These are phyloP conservation scores for Cremastobaeus sp. DNA, from an alignment of 2,888 invertebrate species.

Conservation along the genomic window DNA sequence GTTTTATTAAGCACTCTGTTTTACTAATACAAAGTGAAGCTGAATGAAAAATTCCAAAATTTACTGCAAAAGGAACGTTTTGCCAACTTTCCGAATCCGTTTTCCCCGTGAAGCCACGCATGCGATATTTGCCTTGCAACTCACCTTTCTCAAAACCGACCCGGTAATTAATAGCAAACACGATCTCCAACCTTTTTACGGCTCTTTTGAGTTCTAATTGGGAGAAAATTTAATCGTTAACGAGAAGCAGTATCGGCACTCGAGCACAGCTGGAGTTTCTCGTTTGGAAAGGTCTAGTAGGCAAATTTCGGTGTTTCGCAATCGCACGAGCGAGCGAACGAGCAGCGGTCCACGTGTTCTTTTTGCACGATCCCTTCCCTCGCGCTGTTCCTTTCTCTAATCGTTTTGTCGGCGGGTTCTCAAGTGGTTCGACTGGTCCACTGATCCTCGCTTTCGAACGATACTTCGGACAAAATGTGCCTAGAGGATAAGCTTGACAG, in stretches of 20 bases:
- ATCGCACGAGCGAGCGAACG: background rate
- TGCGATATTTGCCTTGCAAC: too few relatives aligned
- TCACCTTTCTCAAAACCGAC: background rate
- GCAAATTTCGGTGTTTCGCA: conserved; percentile 23
- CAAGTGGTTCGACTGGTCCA: conserved; percentile 20
- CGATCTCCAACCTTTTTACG: too few relatives aligned
- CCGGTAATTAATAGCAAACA: conserved; percentile 5
- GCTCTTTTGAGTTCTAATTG: conserved; percentile 2
- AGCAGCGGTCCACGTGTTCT: conserved; percentile 3
- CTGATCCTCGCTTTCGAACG: conserved; percentile 48
- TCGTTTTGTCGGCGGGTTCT: conserved; percentile 33
- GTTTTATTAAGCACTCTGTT: too few relatives aligned
- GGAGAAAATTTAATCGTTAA: conserved; percentile 27
- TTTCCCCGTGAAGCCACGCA: too few relatives aligned
- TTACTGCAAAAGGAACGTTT: too few relatives aligned
- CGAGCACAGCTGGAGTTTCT: conserved; percentile 9
- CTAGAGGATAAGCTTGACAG: conserved; percentile 31
- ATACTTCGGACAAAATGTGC: conserved; percentile 54
- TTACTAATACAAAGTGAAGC: too few relatives aligned
- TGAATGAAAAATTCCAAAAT: too few relatives aligned
- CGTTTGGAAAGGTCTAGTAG: conserved; percentile 6
- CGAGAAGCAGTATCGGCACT: conserved; percentile 18
- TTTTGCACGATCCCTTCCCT: conserved; percentile 13
- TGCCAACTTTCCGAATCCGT: too few relatives aligned
- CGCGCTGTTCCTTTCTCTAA: conserved; percentile 18